Conservation (phyloP, 2,797 vertebrate species). For the Chloroceryle amazona region DNA sequence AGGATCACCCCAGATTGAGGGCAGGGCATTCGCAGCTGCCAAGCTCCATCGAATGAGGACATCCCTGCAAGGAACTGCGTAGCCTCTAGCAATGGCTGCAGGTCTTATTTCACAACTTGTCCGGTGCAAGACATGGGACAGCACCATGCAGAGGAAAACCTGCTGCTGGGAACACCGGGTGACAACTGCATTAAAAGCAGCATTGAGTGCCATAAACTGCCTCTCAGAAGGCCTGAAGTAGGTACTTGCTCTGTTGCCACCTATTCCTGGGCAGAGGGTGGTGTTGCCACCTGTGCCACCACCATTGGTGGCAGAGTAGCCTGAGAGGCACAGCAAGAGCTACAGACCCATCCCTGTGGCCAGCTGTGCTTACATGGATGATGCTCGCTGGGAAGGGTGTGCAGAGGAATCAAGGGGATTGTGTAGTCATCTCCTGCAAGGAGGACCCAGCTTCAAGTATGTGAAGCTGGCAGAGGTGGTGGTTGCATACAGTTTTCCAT, state of each 20-base stretch:
- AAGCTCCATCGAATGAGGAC: rapidly evolving
- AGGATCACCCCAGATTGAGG: background rate
- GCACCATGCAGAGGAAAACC: background rate
- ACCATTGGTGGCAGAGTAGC: rapidly evolving
- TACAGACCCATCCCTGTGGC: background rate
- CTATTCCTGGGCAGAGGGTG: background rate
- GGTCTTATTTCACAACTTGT: background rate
- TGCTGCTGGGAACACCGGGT: rapidly evolving
- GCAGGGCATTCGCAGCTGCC: rapidly evolving
- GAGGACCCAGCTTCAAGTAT: background rate
- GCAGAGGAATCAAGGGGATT: background rate
- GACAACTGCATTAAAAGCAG: rapidly evolving
- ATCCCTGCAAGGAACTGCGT: background rate
- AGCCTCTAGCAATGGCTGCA: background rate
- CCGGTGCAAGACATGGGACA: rapidly evolving
- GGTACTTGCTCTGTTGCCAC: background rate
- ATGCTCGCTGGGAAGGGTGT: background rate
- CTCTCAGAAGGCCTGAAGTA: background rate
- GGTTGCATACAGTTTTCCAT: background rate
- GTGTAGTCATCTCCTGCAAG: background rate
- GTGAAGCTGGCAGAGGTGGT: background rate
- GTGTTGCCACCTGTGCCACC: background rate
- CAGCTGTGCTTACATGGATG: rapidly evolving
- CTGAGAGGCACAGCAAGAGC: rapidly evolving
- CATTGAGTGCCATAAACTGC: background rate